Evolutionary conservation across 1,140 invertebrate species (phyloP).

Genomic region (Daktulosphaira vitifoliae): DNA sequence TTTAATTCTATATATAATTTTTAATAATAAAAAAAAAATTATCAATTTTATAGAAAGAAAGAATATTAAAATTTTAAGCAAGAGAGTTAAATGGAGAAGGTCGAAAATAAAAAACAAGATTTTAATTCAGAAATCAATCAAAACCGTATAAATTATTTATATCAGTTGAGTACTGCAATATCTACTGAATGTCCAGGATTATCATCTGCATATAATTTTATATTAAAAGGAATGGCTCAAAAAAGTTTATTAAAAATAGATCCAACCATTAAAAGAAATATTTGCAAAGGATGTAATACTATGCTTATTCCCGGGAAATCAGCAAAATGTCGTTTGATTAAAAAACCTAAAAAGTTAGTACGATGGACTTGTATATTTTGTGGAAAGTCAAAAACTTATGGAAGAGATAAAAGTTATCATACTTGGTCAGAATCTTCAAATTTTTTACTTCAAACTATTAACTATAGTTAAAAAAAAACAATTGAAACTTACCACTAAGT

Average conservation of each 20-base stretch:
- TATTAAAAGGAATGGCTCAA: constrained; percentile 35
- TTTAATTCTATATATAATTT: no score
- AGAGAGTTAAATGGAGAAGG: constrained; percentile 8
- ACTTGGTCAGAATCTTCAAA: neutral
- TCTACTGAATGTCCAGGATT: constrained; percentile 10
- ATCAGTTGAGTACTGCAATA: constrained; percentile 34
- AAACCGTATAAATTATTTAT: constrained; percentile 37
- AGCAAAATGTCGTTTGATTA: constrained; percentile 36
- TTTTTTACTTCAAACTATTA: constrained; percentile 13
- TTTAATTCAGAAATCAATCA: constrained; percentile 11
- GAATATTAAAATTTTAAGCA: no score
- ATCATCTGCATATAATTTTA: constrained; percentile 36
- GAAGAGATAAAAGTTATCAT: constrained; percentile 16
- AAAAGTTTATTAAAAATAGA: constrained; percentile 37
- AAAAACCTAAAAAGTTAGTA: constrained; percentile 36
- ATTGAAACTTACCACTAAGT: constrained; percentile 50
- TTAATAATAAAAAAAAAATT: no score
- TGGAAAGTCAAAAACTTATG: constrained; percentile 2
- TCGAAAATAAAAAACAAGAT: constrained; percentile 20
- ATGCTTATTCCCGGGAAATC: constrained; percentile 39
- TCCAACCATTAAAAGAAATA: constrained; percentile 37
- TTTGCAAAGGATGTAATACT: constrained; percentile 39
- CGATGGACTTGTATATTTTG: constrained; percentile 36
- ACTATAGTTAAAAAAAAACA: no score
- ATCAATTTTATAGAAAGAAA: no score